Evolutionary conservation across 2,113 vertebrate genomes (phyloP), one percentile per base, ranked within the genome.

Genomic region (Charina bottae): DNA sequence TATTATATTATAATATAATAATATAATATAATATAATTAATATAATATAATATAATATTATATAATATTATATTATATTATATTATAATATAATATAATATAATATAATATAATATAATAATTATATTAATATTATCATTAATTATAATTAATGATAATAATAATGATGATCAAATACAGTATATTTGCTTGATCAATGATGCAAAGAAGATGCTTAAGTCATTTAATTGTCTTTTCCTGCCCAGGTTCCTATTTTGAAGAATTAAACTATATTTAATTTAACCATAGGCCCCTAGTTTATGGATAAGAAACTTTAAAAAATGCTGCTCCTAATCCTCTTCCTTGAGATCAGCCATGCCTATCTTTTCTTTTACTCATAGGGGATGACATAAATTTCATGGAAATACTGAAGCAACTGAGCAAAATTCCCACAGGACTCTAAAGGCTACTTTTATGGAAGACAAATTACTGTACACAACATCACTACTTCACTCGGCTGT

Each of bases 401-500:
- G 37, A 92, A 92, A 88, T 83, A 58, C 2, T 59, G 37, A 42
- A 58, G 37, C 85, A 92, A 68, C 85, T 88, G 33, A 83, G 54
- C 62, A 87, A 58, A 78, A 87, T 88, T 83, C 85, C 37, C 64
- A 23, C 33, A 21, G 55, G 60, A 58, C 6, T 92, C 19, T 58
- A 88, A 28, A 59, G 26, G 19, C 19, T 37, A 87, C 49, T 56
- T 86, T 91, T 91, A 88, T 78, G 19, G 54, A 58, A 55, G 85
- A n/a, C 85, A 92, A 92, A 92, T 92, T 92, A 88, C 59, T 55
- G 37, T 24, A 42, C 64, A 88, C 49, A 42, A 88, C 85, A n/a
- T 59, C 37, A 58, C 56, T 88, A 37, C 37, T 91, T 91, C 62
- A 78, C 90, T 78, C 13, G 37, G 24, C 54, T 91, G 85, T 85